Conservation (phyloP, 2,797 vertebrate species). For the Galagoides demidoff region DNA sequence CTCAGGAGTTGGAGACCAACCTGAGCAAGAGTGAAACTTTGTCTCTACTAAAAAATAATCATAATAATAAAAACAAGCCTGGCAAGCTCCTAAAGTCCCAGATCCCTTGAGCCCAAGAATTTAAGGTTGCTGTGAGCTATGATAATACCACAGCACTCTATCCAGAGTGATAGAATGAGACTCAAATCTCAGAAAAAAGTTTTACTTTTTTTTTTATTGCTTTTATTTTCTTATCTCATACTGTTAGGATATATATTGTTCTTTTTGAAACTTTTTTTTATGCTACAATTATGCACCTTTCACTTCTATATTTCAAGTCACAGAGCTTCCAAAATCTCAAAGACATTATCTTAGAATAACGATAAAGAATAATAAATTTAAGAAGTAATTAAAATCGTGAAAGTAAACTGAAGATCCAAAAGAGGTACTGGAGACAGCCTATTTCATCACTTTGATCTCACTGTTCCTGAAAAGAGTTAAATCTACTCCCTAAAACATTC, state of each 20-base stretch:
- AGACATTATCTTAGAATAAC: not conserved
- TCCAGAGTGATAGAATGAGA: too few species aligned
- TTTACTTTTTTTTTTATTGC: too few species aligned
- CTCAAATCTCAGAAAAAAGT: too few species aligned
- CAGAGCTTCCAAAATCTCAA: not conserved
- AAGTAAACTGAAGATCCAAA: slow-evolving; percentile 15
- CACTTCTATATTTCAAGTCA: not conserved
- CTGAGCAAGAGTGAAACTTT: too few species aligned
- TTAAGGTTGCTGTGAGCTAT: too few species aligned
- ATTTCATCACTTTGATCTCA: not conserved
- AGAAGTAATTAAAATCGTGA: not conserved
- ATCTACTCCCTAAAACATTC: not conserved
- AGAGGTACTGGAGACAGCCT: not conserved
- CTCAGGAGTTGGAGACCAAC: too few species aligned
- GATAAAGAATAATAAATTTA: not conserved
- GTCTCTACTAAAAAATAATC: too few species aligned
- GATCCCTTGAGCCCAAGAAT: too few species aligned
- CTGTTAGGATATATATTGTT: not conserved
- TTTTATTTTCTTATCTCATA: not conserved
- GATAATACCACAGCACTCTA: too few species aligned
- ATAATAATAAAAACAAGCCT: too few species aligned
- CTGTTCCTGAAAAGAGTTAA: slow-evolving; percentile 11
- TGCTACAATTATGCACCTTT: not conserved
- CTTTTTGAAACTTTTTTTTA: not conserved
- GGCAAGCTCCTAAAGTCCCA: too few species aligned